Evolutionary conservation across 2,797 vertebrate genomes (phyloP).

Genomic region (Epinephelus coioides): DNA sequence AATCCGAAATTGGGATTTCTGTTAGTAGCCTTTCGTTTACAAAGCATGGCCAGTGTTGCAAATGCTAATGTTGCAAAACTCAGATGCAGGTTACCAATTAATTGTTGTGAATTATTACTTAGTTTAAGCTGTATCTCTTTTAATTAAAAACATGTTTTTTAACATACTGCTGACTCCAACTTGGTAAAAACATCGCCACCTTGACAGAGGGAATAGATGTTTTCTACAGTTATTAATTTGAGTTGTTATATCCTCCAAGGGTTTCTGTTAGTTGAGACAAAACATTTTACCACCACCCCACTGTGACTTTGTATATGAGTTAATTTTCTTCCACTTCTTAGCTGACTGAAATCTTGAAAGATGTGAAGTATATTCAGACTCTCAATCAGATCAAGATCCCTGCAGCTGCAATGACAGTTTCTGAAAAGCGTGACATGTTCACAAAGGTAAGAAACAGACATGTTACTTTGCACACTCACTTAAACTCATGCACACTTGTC

Average conservation of each 20-base stretch:
- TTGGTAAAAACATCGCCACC: neutral
- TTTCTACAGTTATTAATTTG: neutral
- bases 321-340: constrained; percentile 67
- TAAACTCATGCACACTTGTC: neutral
- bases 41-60: neutral
- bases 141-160: neutral
- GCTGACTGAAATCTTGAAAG: constrained; percentile 87
- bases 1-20: neutral
- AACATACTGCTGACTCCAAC: too few species aligned
- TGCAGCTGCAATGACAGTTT: constrained; percentile 83
- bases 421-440: constrained; percentile 85
- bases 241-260: constrained; percentile 11
- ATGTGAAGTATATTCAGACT: constrained; percentile 89
- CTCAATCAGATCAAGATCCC: constrained; percentile 84
- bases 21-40: neutral
- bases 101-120: neutral
- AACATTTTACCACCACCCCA: constrained; percentile 28
- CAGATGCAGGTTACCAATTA: neutral
- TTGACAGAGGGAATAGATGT: neutral
- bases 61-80: neutral
- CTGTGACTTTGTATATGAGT: constrained; percentile 9
- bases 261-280: constrained; percentile 18
- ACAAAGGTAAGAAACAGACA: constrained; percentile 83
- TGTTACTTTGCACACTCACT: neutral
- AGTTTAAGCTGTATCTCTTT: neutral